A percentile compares a stretch with the other conserved stretches of the same genome.
Evolutionary conservation across 2,113 vertebrate species (phyloP).

Genomic region (Typhlomys cinereus): DNA sequence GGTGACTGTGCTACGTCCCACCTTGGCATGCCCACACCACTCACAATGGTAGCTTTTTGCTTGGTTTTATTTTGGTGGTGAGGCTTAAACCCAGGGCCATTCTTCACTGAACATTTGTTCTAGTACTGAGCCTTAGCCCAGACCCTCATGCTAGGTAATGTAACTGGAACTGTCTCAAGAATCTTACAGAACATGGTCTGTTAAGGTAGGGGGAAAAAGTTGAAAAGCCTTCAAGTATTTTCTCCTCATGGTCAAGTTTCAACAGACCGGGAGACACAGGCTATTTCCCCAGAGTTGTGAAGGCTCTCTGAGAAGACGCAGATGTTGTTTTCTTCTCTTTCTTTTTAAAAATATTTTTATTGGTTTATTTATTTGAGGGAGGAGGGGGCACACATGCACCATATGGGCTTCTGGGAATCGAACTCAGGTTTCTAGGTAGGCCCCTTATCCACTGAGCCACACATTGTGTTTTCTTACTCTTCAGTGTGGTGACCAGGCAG

Average conservation of each 20-base stretch:
- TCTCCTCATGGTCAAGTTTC: neutral
- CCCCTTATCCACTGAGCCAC: too few species aligned
- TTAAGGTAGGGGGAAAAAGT: neutral
- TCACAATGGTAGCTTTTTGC: constrained; percentile 8
- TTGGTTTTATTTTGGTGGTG: neutral
- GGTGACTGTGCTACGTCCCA: neutral
- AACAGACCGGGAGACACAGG: neutral
- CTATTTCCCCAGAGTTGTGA: neutral
- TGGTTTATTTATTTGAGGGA: too few species aligned
- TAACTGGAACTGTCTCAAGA: neutral
- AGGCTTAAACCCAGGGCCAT: neutral
- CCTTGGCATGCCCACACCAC: neutral
- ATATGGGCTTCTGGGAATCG: too few species aligned
- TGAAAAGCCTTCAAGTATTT: neutral
- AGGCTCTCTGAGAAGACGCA: neutral
- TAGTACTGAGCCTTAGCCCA: neutral
- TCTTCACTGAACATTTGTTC: neutral
- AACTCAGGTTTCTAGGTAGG: too few species aligned
- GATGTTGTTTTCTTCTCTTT: neutral
- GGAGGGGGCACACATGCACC: too few species aligned
- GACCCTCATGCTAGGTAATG: neutral
- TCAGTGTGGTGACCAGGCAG: neutral
- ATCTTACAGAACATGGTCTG: neutral
- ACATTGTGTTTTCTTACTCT: too few species aligned
- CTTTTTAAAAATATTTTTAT: too few species aligned